Evolutionary conservation across 2,113 vertebrate genomes (phyloP).

Genomic region (Amazona vittata): DNA sequence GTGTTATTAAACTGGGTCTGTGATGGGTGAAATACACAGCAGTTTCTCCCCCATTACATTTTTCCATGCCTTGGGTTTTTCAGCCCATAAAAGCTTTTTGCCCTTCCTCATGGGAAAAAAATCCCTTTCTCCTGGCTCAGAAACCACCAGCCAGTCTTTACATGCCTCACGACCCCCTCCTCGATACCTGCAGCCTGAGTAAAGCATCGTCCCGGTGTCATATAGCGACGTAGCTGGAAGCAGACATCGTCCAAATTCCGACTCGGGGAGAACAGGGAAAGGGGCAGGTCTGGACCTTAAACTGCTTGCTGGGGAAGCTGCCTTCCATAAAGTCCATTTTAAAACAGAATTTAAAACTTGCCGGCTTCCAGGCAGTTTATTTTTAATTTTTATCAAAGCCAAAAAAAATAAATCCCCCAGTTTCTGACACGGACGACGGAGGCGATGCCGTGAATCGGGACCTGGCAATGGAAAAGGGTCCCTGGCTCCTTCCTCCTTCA

Average conservation of each 20-base stretch:
- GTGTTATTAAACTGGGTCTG: background rate
- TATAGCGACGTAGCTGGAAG: background rate
- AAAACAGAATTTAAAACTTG: background rate
- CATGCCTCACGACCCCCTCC: background rate
- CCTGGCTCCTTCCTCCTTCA: background rate
- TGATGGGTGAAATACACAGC: background rate
- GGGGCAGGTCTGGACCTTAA: background rate
- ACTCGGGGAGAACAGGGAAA: background rate
- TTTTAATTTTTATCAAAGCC: background rate
- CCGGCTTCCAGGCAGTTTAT: background rate
- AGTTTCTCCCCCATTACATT: background rate
- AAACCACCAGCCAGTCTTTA: background rate
- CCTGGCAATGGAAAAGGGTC: background rate
- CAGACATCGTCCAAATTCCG: background rate
- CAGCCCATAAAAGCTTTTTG: background rate
- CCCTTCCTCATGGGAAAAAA: background rate
- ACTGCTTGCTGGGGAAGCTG: fast-evolving
- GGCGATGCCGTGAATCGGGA: background rate
- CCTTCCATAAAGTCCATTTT: background rate
- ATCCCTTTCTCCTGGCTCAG: fast-evolving
- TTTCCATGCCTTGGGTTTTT: background rate
- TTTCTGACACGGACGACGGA: background rate
- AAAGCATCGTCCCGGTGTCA: background rate
- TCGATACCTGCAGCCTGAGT: background rate
- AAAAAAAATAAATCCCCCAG: background rate